Evolutionary conservation across 2,113 vertebrate species (phyloP), one percentile per base, ranked within the genome.

Genomic region (Cinclus mexicanus): DNA sequence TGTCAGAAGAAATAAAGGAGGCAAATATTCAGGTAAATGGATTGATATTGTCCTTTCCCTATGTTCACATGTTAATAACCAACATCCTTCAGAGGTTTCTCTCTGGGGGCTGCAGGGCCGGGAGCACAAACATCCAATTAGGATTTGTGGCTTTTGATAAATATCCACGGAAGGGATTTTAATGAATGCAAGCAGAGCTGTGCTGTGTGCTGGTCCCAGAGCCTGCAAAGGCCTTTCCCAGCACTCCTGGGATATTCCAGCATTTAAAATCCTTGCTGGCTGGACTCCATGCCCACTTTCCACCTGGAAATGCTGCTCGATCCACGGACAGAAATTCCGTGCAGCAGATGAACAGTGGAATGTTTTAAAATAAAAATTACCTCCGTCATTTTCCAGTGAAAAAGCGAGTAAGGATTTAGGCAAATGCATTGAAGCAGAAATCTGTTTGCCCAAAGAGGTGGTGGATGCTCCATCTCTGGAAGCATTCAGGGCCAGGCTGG

Each of bases 1-100:
- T 93, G 98, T 99, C 97, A 99, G 99, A 97, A 99, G 99, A 93
- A 99, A 99, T 93, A 99, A 98, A 98, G 99, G 99, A 92, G 99
- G 99, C 31, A 99, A 99, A 97, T 99, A 99, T 72, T 99, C 99
- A 68, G 99, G 99, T 99, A 98, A 96, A 97, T 42, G 84, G 61
- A 68, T 75, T 25, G 46, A 37, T 61, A 35, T 59, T 52, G 41
- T 79, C 65, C 49, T 86, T 70, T 60, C 1, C 25, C 50, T 20
- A 0, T 26, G 41, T 46, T 78, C 86, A 37, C 61, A 0, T 50
- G 74, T 41, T 89, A 85, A 93, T 94, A 92, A 46, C 80, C 14
- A 77, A 35, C 93, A 94, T 96, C 74, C 80, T 79, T 96, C 94
- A 90, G 76, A 24, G 80, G 77, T 81, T 52, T 24, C 22, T 84